Evolutionary conservation across 2,797 vertebrate species (phyloP).

Genomic region (Xerus rutilus): DNA sequence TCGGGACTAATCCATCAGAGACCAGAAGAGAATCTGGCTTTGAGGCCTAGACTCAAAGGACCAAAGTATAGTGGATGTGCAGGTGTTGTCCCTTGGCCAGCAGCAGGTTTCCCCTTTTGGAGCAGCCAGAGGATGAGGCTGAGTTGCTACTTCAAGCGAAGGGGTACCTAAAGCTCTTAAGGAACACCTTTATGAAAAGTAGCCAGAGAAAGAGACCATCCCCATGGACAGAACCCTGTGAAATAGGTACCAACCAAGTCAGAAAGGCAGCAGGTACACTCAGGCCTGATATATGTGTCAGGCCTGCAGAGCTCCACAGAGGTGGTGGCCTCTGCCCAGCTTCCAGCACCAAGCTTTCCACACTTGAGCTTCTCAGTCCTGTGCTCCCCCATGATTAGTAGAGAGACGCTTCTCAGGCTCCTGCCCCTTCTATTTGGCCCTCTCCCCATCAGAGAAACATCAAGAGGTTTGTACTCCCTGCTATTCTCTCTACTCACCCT

Average conservation of each 20-base stretch:
- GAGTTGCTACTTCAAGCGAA: conserved; percentile 57
- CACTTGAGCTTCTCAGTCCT: not conserved
- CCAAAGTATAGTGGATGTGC: not conserved
- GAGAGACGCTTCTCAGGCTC: conserved; percentile 64
- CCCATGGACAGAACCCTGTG: not conserved
- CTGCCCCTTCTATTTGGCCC: not conserved
- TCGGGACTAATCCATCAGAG: not conserved
- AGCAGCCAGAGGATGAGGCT: not conserved
- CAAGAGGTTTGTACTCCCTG: not conserved
- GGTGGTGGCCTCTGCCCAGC: not conserved
- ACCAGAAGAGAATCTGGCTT: not conserved
- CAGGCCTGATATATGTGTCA: fast-evolving
- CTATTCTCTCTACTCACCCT: not conserved
- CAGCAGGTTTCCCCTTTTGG: not conserved
- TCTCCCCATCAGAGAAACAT: not conserved
- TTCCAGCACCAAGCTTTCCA: not conserved
- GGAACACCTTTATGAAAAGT: conserved; percentile 25
- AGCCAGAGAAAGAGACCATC: not conserved
- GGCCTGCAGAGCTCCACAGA: not conserved
- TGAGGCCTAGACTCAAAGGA: not conserved
- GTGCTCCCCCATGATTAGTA: not conserved
- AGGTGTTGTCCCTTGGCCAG: not conserved
- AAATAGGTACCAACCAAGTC: not conserved
- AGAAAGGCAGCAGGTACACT: not conserved
- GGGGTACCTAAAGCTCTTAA: not conserved